Evolutionary conservation across 53 echinoderm and acorn worm species (phyloP), one percentile per base, ranked within the genome.

Genomic region (Hippasteria phrygiana): DNA sequence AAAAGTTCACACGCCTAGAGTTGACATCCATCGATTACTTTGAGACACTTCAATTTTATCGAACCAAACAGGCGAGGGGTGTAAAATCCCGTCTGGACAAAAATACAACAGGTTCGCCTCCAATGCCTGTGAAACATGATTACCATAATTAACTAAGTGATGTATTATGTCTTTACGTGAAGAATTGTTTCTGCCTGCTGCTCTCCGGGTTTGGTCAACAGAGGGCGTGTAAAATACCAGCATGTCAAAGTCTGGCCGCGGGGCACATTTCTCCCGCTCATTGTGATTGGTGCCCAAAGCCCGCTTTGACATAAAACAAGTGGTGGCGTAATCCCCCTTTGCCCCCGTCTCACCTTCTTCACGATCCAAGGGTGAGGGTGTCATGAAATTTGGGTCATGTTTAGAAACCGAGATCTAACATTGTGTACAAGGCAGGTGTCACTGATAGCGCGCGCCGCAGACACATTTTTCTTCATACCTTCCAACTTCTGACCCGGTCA

Each of bases 301-400:
- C 16, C 59, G 7, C 3, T 17, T 20, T 20, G 46, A 45, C 46
- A 55, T 17, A 20, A 55, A 55, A 55, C 17, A 16, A 55, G 55
- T 55, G 59, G n/a, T 59, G 59, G 59, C 59, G 4, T 26, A 26
- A 59, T 22, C 2, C 26, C n/a, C 59, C 59, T 33, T 67, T 35
- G 34, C 32, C 69, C 69, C 69, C 69, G 69, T 2, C 55, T 78
- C 62, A 78, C 78, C 78, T 56, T 38, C 78, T 56, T 55, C 78
- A 79, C 6, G 55, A 41, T 11, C 20, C 37, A 22, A 13, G 79
- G 79, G 54, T 76, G 76, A 47, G 16, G 83, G 85, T 85, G 85
- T 71, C 85, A 85, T 38, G 70, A 50, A 48, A 85, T 85, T 48
- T 71, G 39, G 85, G 85, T 85, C 85, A 51, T n/a, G 70, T 70